phyloP scores from a whole-genome alignment of 2,113 vertebrate species.

The Gymnocephalus cernua region DNA sequence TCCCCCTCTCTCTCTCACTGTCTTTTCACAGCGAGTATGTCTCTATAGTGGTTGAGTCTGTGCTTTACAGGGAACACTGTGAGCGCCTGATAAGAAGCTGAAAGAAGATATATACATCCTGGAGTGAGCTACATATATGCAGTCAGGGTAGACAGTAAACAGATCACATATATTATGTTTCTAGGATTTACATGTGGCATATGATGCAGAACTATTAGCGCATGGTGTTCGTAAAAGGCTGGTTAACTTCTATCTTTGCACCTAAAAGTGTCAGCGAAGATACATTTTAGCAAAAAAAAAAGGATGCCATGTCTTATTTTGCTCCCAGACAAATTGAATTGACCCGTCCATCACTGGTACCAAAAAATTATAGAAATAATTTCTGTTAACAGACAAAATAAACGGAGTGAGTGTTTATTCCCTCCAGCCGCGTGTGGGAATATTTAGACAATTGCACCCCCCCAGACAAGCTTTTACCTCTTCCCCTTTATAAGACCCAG shows the following conservation, averaged over 20 bases:
- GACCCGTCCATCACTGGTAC: constrained; percentile 55
- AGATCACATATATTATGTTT: constrained; percentile 76
- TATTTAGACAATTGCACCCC: constrained; percentile 61
- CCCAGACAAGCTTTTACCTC: constrained; percentile 64
- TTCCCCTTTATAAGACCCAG: constrained; percentile 68
- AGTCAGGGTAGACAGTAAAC: constrained; percentile 69
- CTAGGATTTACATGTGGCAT: constrained; percentile 68
- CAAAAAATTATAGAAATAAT: constrained; percentile 58
- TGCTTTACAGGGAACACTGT: constrained; percentile 80
- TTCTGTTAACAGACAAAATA: constrained; percentile 61
- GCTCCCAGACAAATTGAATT: constrained; percentile 71
- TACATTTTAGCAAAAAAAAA: constrained; percentile 3
- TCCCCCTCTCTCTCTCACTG: constrained; percentile 38
- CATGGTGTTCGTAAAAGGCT: constrained; percentile 32
- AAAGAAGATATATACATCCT: constrained; percentile 82
- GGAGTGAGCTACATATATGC: constrained; percentile 64
- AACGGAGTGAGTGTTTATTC: constrained; percentile 70
- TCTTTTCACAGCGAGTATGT: constrained; percentile 65
- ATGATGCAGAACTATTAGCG: constrained; percentile 50
- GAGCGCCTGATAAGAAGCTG: constrained; percentile 82
- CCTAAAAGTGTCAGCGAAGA: constrained; percentile 7
- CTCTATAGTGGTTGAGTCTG: constrained; percentile 77
- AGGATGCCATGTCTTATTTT: constrained; percentile 64
- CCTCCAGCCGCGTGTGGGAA: constrained; percentile 63
- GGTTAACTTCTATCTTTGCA: constrained; percentile 22